Base-by-base conservation (phyloP, 2,888 invertebrate genomes). In the Formica aserva region DNA sequence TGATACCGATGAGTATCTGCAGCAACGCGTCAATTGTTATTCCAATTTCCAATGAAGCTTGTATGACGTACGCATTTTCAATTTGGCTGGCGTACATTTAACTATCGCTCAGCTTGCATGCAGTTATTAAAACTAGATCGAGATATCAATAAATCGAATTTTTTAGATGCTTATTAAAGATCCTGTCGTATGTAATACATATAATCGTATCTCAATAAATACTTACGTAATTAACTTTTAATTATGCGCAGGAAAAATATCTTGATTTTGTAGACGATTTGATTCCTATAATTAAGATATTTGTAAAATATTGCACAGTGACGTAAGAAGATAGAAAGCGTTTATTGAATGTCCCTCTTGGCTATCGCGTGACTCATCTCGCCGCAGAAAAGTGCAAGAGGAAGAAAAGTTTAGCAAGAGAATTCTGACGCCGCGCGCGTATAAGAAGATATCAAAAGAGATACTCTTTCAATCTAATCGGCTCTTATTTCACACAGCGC, bases 401-500 rank as follows among this genome's bases (percentile, higher is more conserved):
- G 9, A 66, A 55, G 63, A 66, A 55, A 60, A 57, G 67, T 74
- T 52, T 65, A 32, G 71, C 75, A 45, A 60, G 72, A 63, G 48
- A 60, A 71, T 60, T 69, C 69, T 65, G 69, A 22, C 13, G 63
- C 84, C 71, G 76, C 41, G 32, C 87, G 87, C 85, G 86, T 90
- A 92, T 92, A 91, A 91, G 91, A 92, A 91, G 91, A 92, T 93
- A 91, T 91, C 92, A 90, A 92, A 91, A 91, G 89, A 91, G 92
- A 92, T 91, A 92, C 91, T 91, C 91, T 91, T 92, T 92, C 93
- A 91, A 94, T 94, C 91, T 91, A 91, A 92, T 92, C 92, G 93
- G 90, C 89, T 92, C 92, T 92, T 92, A 93, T 93, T 94, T 93
- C 92, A 92, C 91, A 86, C 91, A 89, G 88, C 87, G 90, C 89